Percentiles rank a stretch among this genome's conserved stretches.
phyloP scores from a whole-genome alignment of 2,113 vertebrate genomes.

The Benitochromis conjunctus region DNA sequence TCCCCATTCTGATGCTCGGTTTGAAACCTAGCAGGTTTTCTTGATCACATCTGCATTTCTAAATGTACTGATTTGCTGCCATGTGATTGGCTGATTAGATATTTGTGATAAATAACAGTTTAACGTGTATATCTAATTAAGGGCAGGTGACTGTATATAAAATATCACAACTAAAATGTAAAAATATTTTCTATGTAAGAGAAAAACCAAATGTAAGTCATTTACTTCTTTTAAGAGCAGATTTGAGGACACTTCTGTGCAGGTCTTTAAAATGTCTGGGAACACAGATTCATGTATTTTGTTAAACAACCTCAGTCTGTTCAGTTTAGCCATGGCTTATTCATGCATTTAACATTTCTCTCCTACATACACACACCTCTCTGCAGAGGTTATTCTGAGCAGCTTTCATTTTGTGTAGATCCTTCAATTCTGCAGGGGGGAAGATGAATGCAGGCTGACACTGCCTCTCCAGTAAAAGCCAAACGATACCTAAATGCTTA shows the following conservation, averaged over 20 bases:
- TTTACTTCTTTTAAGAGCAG: background rate
- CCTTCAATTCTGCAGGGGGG: background rate
- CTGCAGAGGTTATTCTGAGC: background rate
- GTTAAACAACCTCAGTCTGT: background rate
- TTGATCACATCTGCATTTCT: background rate
- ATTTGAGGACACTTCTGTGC: background rate
- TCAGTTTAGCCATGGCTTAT: background rate
- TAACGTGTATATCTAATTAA: background rate
- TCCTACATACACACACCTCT: background rate
- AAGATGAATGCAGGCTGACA: slow-evolving; percentile 22
- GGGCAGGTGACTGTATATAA: background rate
- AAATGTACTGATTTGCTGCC: background rate
- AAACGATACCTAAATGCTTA: background rate
- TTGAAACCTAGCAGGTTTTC: background rate
- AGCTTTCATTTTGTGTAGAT: background rate
- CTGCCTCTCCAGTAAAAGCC: background rate
- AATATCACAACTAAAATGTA: background rate
- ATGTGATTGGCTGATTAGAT: background rate
- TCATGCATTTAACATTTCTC: background rate
- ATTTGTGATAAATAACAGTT: background rate
- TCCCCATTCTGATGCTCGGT: background rate
- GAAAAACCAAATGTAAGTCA: background rate
- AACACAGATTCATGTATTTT: background rate
- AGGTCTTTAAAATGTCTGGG: background rate
- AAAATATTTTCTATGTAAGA: background rate